Conservation (phyloP, 2,888 invertebrate genomes). For the Leptopilina syphax region DNA sequence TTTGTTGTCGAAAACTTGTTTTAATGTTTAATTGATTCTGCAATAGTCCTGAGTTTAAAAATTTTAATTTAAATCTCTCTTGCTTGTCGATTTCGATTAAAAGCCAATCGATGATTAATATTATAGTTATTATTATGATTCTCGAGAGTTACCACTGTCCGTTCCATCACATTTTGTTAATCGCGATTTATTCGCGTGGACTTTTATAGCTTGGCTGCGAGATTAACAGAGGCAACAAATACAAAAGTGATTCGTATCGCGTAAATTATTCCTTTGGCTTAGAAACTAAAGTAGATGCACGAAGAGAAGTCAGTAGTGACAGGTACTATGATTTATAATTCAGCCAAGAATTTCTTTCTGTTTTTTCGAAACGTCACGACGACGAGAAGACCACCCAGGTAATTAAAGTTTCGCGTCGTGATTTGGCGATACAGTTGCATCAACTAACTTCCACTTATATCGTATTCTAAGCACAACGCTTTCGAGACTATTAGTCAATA, state of each 20-base stretch:
- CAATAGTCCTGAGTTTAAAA: neutral
- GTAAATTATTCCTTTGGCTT: constrained; percentile 52
- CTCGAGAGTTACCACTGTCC: neutral
- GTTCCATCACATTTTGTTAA: constrained; percentile 46
- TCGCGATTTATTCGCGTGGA: constrained; percentile 53
- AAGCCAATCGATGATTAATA: constrained; percentile 5
- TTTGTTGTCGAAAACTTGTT: neutral
- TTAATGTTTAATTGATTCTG: neutral
- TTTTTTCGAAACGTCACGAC: constrained; percentile 40
- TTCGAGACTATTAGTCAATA: neutral
- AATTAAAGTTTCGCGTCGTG: constrained; percentile 55
- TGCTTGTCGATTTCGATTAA: constrained; percentile 15
- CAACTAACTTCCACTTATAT: constrained; percentile 30
- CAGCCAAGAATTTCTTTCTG: constrained; percentile 8
- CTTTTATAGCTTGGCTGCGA: constrained; percentile 34
- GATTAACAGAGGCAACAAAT: constrained; percentile 49
- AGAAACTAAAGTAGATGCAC: constrained; percentile 24
- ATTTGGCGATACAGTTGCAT: constrained; percentile 41
- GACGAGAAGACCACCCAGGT: constrained; percentile 51
- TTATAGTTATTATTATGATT: constrained; percentile 1
- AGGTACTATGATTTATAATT: constrained; percentile 39
- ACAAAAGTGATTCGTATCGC: constrained; percentile 52
- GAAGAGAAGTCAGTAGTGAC: constrained; percentile 40
- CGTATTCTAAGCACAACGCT: neutral
- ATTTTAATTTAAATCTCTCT: neutral